Conservation (phyloP, 92 coral and sea anemone genomes). For the Umimayanthus chanpuru region DNA sequence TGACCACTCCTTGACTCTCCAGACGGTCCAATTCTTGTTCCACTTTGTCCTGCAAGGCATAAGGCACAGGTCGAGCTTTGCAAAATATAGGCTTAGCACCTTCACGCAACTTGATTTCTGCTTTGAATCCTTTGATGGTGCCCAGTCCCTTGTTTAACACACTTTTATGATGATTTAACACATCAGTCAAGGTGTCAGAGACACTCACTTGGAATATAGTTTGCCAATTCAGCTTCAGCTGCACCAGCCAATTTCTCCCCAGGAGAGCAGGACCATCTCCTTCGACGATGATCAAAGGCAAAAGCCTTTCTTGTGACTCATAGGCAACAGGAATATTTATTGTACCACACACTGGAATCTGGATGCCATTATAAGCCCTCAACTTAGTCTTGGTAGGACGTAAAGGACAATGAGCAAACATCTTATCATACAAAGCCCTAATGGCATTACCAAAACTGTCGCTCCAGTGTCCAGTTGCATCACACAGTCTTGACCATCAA, state of each 20-base stretch:
- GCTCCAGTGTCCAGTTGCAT: too few relatives aligned
- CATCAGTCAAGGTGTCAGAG: constrained; percentile 41
- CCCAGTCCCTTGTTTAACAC: constrained; percentile 57
- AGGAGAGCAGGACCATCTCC: constrained; percentile 48
- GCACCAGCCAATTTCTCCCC: constrained; percentile 48
- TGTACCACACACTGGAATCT: constrained; percentile 46
- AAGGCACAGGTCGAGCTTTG: constrained; percentile 56
- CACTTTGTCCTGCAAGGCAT: constrained; percentile 42
- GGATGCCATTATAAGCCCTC: constrained; percentile 44
- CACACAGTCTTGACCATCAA: background rate
- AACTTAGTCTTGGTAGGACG: constrained; percentile 36
- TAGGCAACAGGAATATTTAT: constrained; percentile 43
- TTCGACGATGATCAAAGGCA: constrained; percentile 38
- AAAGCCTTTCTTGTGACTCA: constrained; percentile 32
- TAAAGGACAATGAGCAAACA: constrained; percentile 33
- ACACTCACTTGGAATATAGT: constrained; percentile 35
- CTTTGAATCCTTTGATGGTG: constrained; percentile 49
- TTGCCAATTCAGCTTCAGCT: constrained; percentile 44
- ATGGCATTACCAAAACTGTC: constrained; percentile 33
- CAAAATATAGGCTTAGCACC: constrained; percentile 56
- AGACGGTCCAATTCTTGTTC: constrained; percentile 52
- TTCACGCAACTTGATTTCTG: constrained; percentile 43
- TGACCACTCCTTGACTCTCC: constrained; percentile 53
- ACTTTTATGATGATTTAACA: constrained; percentile 36
- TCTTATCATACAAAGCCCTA: constrained; percentile 34